Base-by-base conservation (phyloP, 2,888 invertebrate genomes). In the Catocala fraxini region DNA sequence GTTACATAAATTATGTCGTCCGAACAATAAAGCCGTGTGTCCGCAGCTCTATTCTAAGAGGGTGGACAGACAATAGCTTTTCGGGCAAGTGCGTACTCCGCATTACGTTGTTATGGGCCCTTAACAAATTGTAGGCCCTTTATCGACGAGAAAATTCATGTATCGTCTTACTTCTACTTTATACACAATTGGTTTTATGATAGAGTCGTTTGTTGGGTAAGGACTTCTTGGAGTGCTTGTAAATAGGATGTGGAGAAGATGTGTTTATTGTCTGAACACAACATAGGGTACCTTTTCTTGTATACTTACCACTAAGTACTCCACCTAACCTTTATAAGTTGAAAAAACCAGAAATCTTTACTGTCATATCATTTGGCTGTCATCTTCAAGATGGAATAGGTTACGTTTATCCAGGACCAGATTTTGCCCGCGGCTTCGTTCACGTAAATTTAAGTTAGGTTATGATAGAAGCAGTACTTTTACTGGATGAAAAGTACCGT, bases 31-130 rank as follows among this genome's bases (percentile, higher is more conserved):
- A 72, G 63, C 71, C 51, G 70, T 74, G 70, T 77, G 78, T 76
- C 76, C 70, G 69, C 63, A 70, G 75, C 70, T 71, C 79, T 74
- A 75, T 73, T 75, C 65, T 74, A 70, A 74, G 75, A 68, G 73
- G 74, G 73, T 66, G 69, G 68, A 62, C 75, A 78, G 71, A 82
- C 79, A 83, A 83, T 77, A 75, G 81, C 69, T 79, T 83, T 83
- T 78, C 82, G 84, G 75, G 71, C 74, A 76, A 77, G 72, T 80
- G 75, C 76, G 72, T 74, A 71, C 69, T 70, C 71, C 62, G 66
- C 71, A 75, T 79, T 75, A 79, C 76, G 65, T 65, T 56, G 73
- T 73, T 72, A 78, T 63, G 70, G 71, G 58, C 71, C 74, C 70
- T 77, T 74, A 77, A 80, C 77, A 78, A 83, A 81, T 80, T 78